Conservation (phyloP, 2,797 vertebrate genomes). For the Ceryle rudis region DNA sequence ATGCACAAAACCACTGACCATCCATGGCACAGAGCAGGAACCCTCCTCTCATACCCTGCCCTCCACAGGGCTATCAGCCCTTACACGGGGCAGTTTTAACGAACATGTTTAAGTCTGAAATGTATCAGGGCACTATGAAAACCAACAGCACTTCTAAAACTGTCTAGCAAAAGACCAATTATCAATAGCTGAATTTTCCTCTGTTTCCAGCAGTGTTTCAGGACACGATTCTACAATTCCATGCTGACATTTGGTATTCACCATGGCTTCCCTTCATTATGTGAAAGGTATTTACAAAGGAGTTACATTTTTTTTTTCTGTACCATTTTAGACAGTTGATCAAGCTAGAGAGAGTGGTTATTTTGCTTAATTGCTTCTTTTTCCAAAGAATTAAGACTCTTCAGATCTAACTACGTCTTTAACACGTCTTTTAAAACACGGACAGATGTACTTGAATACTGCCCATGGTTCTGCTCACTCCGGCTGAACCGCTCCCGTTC, state of each 20-base stretch:
- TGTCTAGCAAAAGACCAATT: background rate
- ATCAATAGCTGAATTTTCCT: background rate
- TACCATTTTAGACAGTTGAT: background rate
- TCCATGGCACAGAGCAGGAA: background rate
- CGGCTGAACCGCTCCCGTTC: background rate
- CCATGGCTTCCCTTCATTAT: background rate
- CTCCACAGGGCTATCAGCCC: background rate
- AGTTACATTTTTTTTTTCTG: background rate
- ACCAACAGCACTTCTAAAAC: background rate
- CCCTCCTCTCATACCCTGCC: background rate
- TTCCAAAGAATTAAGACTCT: background rate
- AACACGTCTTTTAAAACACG: background rate
- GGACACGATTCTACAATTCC: background rate
- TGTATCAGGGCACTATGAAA: background rate
- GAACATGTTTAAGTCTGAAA: background rate
- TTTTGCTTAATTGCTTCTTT: background rate
- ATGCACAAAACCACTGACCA: background rate
- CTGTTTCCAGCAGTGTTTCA: background rate
- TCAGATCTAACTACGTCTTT: background rate
- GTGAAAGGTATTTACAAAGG: background rate
- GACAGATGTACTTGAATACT: fast-evolving
- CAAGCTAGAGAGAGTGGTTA: background rate
- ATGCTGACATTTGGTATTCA: background rate
- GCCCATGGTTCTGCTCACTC: fast-evolving
- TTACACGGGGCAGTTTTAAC: background rate